A percentile compares a stretch with the other conserved stretches of the same genome.
phyloP scores from a whole-genome alignment of 2,888 invertebrate species.

The Hypomecis punctinalis region DNA sequence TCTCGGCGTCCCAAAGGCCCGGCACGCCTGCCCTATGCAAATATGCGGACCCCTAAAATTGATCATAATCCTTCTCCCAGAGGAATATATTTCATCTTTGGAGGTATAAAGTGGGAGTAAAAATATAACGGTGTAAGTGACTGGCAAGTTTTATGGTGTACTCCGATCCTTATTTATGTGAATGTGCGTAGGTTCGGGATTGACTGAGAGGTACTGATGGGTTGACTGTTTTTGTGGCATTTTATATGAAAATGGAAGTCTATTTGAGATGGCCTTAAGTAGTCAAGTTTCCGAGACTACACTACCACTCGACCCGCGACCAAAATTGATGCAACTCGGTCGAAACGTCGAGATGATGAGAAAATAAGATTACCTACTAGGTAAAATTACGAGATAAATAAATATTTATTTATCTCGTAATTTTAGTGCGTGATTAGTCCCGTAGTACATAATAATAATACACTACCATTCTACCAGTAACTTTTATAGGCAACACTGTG shows the following conservation, averaged over 20 bases:
- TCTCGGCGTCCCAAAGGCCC: constrained; percentile 54
- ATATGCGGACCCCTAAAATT: constrained; percentile 71
- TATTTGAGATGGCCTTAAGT: no score
- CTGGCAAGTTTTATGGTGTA: constrained; percentile 36
- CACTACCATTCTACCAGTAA: no score
- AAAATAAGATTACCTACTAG: no score
- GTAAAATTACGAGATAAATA: no score
- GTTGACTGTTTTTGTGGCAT: no score
- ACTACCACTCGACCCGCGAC: no score
- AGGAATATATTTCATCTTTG: constrained; percentile 48
- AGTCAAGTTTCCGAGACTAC: constrained; percentile 18
- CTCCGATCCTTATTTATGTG: constrained; percentile 26
- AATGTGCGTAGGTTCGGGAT: constrained; percentile 2
- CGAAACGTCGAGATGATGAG: no score
- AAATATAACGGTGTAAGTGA: constrained; percentile 45
- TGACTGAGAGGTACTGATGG: background rate
- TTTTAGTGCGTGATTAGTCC: no score
- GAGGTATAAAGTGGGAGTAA: constrained; percentile 47
- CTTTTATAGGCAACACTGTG: background rate
- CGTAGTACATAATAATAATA: no score
- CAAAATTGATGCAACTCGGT: no score
- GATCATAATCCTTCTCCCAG: constrained; percentile 58
- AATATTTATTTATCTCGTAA: no score
- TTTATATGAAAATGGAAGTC: no score
- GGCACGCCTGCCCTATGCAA: constrained; percentile 78